A percentile compares a stretch with the other conserved stretches of the same genome.
phyloP scores from a whole-genome alignment of 2,888 invertebrate species.

The Cheilosia urbana region DNA sequence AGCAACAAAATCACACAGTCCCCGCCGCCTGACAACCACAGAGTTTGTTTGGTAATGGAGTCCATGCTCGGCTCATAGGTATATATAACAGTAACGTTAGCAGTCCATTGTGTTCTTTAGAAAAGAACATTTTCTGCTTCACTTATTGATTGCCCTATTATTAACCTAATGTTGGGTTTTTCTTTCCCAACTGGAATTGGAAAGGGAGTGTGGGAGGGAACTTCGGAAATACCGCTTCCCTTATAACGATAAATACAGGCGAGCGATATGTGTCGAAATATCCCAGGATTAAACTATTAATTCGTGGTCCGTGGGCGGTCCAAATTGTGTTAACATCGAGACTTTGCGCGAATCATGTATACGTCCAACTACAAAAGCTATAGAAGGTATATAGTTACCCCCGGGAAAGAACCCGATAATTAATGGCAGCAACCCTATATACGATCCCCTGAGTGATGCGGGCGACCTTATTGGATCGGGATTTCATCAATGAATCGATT shows the following conservation, averaged over 20 bases:
- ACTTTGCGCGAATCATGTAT: not conserved
- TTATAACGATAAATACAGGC: not conserved
- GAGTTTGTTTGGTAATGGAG: not conserved
- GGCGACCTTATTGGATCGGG: too few species aligned
- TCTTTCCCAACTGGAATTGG: not conserved
- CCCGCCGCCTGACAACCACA: not conserved
- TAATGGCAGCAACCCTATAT: too few species aligned
- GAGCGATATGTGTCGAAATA: not conserved
- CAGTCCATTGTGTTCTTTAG: not conserved
- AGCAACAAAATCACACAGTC: not conserved
- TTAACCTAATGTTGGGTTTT: not conserved
- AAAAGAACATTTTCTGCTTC: not conserved
- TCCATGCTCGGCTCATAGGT: not conserved
- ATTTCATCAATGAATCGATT: too few species aligned
- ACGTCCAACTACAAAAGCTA: not conserved
- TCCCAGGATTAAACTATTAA: not conserved
- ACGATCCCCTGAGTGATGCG: too few species aligned
- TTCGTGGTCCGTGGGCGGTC: not conserved
- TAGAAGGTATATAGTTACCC: not conserved
- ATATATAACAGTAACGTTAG: not conserved
- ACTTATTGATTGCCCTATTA: constrained; percentile 17
- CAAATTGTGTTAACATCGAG: not conserved
- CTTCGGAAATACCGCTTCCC: not conserved
- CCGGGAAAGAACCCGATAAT: too few species aligned
- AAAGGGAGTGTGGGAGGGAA: not conserved